Percentiles rank a stretch among this genome's conserved stretches.
Evolutionary conservation across 2,888 invertebrate species (phyloP).

Genomic region (Drosophila algonquin): DNA sequence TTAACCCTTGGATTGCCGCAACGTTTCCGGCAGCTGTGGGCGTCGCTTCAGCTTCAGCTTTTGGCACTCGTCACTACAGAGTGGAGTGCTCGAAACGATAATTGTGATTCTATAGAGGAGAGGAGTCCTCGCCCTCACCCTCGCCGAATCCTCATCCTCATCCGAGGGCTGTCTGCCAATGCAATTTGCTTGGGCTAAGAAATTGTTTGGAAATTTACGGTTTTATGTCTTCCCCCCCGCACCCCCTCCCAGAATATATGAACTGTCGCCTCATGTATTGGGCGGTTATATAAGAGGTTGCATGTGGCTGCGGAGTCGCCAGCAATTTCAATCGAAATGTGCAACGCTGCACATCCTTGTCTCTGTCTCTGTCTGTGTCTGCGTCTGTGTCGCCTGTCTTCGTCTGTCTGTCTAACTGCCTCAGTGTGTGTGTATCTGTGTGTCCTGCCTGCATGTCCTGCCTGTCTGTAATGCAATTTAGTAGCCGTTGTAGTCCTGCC

Average conservation of each 20-base stretch:
- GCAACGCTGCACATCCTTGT: constrained; percentile 70
- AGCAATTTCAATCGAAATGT: constrained; percentile 72
- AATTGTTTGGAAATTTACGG: constrained; percentile 75
- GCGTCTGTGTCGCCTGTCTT: constrained; percentile 43
- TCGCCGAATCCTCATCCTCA: not conserved
- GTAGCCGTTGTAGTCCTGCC: constrained; percentile 67
- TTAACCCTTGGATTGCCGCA: constrained; percentile 51
- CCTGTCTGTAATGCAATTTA: constrained; percentile 73
- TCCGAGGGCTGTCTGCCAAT: constrained; percentile 59
- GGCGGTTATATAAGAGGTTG: constrained; percentile 4
- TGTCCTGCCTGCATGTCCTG: constrained; percentile 37
- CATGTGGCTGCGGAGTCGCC: constrained; percentile 2
- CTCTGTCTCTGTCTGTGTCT: constrained; percentile 41
- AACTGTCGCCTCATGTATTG: constrained; percentile 43
- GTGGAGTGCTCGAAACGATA: constrained; percentile 18
- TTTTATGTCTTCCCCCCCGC: constrained; percentile 62
- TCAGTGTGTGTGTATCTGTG: not conserved
- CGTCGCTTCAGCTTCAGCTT: constrained; percentile 66
- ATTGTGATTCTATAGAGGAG: constrained; percentile 48
- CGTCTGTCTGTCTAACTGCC: constrained; percentile 24
- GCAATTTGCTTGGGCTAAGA: constrained; percentile 64
- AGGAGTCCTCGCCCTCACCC: too few relatives aligned
- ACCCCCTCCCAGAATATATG: constrained; percentile 47
- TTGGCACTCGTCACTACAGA: constrained; percentile 53
- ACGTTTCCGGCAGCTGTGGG: constrained; percentile 80